Conservation (phyloP, 2,888 invertebrate species). For the Trichacis sp. region DNA sequence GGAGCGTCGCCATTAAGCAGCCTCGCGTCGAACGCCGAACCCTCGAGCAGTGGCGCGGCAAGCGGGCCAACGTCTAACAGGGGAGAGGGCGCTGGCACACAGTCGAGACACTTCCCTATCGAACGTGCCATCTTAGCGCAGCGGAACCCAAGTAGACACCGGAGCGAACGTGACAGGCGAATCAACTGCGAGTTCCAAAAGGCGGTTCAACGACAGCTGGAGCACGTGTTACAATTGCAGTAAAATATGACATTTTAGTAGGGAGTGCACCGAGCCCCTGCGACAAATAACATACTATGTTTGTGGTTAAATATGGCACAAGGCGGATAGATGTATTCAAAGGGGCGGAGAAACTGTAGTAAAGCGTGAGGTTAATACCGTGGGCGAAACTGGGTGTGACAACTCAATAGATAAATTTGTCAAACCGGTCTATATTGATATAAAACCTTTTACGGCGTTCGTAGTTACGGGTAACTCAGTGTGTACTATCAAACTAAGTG, state of each 20-base stretch:
- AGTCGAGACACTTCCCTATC: too few relatives aligned
- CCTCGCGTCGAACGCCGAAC: too few relatives aligned
- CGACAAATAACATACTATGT: background rate
- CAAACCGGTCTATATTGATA: background rate
- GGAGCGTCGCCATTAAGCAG: too few relatives aligned
- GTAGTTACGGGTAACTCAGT: background rate
- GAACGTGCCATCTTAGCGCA: too few relatives aligned
- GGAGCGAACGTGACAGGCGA: too few relatives aligned
- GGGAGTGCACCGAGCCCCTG: background rate
- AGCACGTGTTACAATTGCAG: background rate
- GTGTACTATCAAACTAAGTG: constrained; percentile 5
- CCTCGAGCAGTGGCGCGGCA: too few relatives aligned
- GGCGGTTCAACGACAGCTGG: background rate
- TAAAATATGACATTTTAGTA: background rate
- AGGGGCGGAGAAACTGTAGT: too few relatives aligned
- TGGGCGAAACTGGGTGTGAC: background rate
- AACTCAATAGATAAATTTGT: background rate
- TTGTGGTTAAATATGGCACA: background rate
- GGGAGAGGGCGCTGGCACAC: too few relatives aligned
- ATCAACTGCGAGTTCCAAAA: too few relatives aligned
- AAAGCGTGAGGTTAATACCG: constrained; percentile 1
- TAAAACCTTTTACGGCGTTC: background rate
- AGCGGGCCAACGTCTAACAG: too few relatives aligned
- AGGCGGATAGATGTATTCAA: background rate
- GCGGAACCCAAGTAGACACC: background rate